Evolutionary conservation across 2,113 vertebrate species (phyloP), one percentile per base, ranked within the genome.

Genomic region (Hymenochirus boettgeri): DNA sequence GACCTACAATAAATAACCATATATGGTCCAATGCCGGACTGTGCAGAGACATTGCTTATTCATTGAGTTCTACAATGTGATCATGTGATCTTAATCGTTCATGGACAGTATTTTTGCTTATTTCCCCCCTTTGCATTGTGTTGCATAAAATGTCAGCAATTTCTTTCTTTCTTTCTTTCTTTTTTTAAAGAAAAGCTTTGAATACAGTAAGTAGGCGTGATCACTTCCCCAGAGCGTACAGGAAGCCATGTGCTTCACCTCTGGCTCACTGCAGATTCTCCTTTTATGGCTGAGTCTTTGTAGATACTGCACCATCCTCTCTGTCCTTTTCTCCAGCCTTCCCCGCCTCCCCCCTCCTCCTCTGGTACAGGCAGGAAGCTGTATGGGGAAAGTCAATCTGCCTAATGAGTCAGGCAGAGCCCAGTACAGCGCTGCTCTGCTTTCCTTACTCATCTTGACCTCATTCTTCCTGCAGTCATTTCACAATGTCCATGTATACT

Each of bases 261-360:
- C 65, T 15, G 2, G 50, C 25, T 53, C 39, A 21, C n/a, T 56
- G 35, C 50, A 53, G 50, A 46, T 55, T 61, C 52, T 54, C 59
- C 66, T 69, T 69, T 61, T 61, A 46, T 69, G 57, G 37, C 57
- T 54, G 33, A 61, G 48, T 54, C 47, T 69, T 59, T 60, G 58
- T 31, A 27, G 56, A 52, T 29, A 19, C 29, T 24, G 13, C 10
- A 51, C 56, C 39, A 35, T 17, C 21, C 55, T 26, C 23, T 9
- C 24, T 15, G 7, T 25, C 15, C 19, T 21, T 39, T 21, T 47
- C 42, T 31, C 23, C 7, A 13, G 3, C 5, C 17, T n/a, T n/a
- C 13, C 39, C 39, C 7, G 5, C 5, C 11, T n/a, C 22, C 18
- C 45, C 29, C 21, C 67, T 6, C 24, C 37, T 17, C 59, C 25